Conservation (phyloP, 2,113 vertebrate species). For the Empidonax traillii region DNA sequence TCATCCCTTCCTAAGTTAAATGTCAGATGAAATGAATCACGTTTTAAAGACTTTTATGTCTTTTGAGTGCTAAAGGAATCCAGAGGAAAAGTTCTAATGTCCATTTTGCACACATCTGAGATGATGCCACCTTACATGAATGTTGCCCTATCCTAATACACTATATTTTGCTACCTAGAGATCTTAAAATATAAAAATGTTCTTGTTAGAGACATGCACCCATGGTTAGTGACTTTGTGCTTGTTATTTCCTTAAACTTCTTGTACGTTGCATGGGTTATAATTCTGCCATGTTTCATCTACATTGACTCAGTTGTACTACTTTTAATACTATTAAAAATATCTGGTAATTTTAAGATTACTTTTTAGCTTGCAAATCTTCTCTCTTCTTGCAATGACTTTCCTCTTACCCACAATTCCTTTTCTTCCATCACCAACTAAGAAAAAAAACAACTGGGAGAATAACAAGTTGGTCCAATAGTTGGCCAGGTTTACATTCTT, state of each 20-base stretch:
- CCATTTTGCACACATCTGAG: not conserved
- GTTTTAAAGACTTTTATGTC: not conserved
- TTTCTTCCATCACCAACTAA: not conserved
- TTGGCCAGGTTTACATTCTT: not conserved
- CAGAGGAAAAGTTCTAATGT: not conserved
- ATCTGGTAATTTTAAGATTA: not conserved
- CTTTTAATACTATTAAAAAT: not conserved
- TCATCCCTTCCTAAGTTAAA: not conserved
- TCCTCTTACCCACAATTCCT: not conserved
- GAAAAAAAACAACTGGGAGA: not conserved
- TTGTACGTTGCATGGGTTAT: not conserved
- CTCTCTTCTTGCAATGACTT: not conserved
- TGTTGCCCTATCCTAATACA: not conserved
- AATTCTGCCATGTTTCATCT: not conserved
- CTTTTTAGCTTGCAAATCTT: not conserved
- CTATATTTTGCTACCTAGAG: not conserved
- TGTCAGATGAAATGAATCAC: not conserved
- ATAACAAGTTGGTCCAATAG: not conserved
- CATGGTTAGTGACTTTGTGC: not conserved
- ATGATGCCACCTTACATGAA: not conserved
- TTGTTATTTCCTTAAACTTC: not conserved
- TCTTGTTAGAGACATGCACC: not conserved
- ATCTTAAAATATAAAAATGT: not conserved
- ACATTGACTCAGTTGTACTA: not conserved
- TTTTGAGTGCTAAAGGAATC: not conserved